Evolutionary conservation across 2,113 vertebrate species (phyloP).

Genomic region (Vulpes vulpes): DNA sequence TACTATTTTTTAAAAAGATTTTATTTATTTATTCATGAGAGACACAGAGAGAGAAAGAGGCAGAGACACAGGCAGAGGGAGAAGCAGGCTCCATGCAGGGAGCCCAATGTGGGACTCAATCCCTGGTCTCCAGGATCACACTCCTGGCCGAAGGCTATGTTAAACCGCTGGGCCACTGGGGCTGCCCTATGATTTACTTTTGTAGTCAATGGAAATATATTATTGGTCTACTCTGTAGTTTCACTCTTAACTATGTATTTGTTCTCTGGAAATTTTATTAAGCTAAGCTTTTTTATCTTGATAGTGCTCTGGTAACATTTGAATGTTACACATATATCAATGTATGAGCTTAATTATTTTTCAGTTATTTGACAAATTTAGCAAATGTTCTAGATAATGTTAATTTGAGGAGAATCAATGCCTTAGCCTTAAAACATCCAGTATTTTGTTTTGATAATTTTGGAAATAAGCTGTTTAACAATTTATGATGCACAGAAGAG

Average conservation of each 20-base stretch:
- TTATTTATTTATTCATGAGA: too few relatives aligned
- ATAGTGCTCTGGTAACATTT: background rate
- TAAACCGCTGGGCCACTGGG: too few relatives aligned
- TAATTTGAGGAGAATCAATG: slow-evolving; percentile 44
- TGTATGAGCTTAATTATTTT: background rate
- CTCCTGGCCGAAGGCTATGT: too few relatives aligned
- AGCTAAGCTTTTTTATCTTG: background rate
- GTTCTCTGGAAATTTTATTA: slow-evolving; percentile 24
- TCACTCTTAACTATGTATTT: slow-evolving; percentile 5
- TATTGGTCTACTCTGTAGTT: background rate
- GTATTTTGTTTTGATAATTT: slow-evolving; percentile 39
- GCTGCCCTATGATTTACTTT: background rate
- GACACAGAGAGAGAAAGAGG: too few relatives aligned
- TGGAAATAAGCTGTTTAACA: background rate
- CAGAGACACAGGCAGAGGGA: too few relatives aligned
- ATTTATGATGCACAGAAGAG: background rate
- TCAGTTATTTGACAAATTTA: slow-evolving; percentile 41
- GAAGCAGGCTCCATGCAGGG: too few relatives aligned
- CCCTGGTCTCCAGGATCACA: too few relatives aligned
- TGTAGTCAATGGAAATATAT: background rate
- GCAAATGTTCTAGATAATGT: background rate
- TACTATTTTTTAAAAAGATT: background rate
- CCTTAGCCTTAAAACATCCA: background rate
- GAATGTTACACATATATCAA: background rate
- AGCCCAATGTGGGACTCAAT: too few relatives aligned